phyloP scores from a whole-genome alignment of 1,140 invertebrate species.

The Formica exsecta region DNA sequence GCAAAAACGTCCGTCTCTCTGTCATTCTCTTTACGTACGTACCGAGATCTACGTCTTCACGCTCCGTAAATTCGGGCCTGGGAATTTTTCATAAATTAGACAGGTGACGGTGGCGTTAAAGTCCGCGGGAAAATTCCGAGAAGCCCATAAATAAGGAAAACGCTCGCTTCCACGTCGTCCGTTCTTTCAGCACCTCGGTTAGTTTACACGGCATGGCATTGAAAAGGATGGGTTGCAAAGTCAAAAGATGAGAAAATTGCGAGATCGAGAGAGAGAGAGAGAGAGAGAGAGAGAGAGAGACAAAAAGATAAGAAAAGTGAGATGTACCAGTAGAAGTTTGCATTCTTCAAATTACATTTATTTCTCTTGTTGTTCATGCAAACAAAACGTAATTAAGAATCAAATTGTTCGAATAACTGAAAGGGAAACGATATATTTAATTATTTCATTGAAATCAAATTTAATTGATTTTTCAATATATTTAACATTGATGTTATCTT shows the following conservation, averaged over 20 bases:
- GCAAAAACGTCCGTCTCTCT: conserved; percentile 35
- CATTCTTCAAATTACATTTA: conserved; percentile 72
- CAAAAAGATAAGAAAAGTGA: neutral
- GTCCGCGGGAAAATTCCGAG: conserved; percentile 72
- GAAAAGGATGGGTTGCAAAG: conserved; percentile 37
- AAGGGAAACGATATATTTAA: neutral
- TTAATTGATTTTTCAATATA: neutral
- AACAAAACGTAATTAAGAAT: conserved; percentile 54
- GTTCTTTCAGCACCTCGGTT: conserved; percentile 68
- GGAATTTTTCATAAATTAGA: conserved; percentile 78
- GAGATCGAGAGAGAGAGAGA: conserved; percentile 4
- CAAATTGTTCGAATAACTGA: neutral
- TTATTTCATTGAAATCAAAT: conserved; percentile 12
- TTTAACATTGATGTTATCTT: neutral
- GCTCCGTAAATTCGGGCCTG: conserved; percentile 73
- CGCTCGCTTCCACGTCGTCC: conserved; percentile 53
- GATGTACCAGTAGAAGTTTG: conserved; percentile 52
- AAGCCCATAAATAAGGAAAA: conserved; percentile 75
- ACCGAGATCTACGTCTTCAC: conserved; percentile 66
- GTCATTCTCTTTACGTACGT: conserved; percentile 49
- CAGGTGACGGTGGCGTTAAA: conserved; percentile 74
- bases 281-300: conserved; percentile 23
- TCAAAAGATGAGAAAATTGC: conserved; percentile 53
- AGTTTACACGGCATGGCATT: conserved; percentile 57
- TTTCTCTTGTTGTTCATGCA: conserved; percentile 25